Evolutionary conservation across 2,797 vertebrate genomes (phyloP), one percentile per base, ranked within the genome.

Genomic region (Alauda arvensis): DNA sequence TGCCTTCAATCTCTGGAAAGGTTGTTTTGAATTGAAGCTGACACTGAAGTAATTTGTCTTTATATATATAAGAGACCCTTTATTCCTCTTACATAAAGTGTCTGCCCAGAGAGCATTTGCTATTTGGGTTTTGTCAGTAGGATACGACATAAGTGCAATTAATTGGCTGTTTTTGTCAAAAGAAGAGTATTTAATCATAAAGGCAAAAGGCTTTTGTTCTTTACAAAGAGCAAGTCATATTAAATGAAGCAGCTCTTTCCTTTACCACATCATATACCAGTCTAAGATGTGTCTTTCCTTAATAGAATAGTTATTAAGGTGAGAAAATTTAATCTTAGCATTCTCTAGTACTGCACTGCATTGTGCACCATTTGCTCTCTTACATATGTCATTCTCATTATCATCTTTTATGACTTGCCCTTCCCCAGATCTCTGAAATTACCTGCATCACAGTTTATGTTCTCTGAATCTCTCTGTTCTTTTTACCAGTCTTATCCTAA

Each of bases 121-220:
- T 75, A 26, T 92, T 86, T 90, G 66, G 45, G 39, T 81, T 91
- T 95, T 94, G 77, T 85, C 85, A 56, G 52, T 65, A 87, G 53
- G 39, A 55, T 72, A 75, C 26, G 76, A 87, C 37, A 74, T 76
- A 91, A 57, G 12, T 91, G 55, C 59, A 87, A 87, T 66, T 94
- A 95, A 93, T 92, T 94, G 83, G 76, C 40, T 92, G 55, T 43
- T 79, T 94, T 94, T 90, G 82, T 91, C 42, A 92, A 85, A 94
- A 92, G 65, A 88, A 85, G 43, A 88, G 48, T 83, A 72, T 78
- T 89, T 92, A 92, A 93, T 92, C 48, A 88, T 79, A 92, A 81
- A 53, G 70, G 55, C 77, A 90, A 93, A 94, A 93, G 61, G 28
- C 34, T 89, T 96, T 95, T 94, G 77, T 86, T 90, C 87, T 92